Evolutionary conservation across 2,113 vertebrate species (phyloP).

Genomic region (Triplophysa dalaica): DNA sequence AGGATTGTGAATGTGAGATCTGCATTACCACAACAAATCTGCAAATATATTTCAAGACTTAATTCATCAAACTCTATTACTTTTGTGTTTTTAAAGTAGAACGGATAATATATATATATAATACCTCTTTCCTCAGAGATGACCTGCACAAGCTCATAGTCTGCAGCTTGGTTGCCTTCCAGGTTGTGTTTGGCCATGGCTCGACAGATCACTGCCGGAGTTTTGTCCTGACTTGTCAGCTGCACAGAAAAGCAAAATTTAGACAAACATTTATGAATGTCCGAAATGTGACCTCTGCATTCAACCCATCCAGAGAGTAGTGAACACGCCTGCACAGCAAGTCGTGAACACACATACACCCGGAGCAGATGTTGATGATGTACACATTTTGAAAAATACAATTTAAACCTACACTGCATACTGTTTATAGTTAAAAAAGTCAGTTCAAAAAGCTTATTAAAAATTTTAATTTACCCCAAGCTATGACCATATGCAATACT

Average conservation of each 20-base stretch:
- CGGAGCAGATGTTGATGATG: no score
- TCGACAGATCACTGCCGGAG: conserved; percentile 84
- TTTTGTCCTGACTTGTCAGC: conserved; percentile 93
- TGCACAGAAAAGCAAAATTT: conserved; percentile 53
- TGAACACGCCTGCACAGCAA: no score
- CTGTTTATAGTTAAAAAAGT: no score
- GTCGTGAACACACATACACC: no score
- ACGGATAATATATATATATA: not conserved
- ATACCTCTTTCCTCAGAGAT: conserved; percentile 91
- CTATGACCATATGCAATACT: no score
- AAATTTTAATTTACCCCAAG: no score
- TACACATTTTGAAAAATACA: no score
- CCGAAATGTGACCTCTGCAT: no score
- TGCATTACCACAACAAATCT: not conserved
- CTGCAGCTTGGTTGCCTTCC: conserved; percentile 76
- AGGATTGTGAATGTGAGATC: not conserved
- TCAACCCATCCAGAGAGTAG: no score
- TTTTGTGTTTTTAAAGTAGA: not conserved
- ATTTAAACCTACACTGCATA: no score
- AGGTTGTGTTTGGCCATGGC: conserved; percentile 92
- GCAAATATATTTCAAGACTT: not conserved
- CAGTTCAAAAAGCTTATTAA: no score
- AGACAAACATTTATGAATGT: not conserved
- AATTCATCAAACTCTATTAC: not conserved
- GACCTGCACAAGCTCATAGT: conserved; percentile 90